These are phyloP conservation scores for Eilema caniola DNA, from an alignment of 2,888 invertebrate species.

Conservation along the genomic window DNA sequence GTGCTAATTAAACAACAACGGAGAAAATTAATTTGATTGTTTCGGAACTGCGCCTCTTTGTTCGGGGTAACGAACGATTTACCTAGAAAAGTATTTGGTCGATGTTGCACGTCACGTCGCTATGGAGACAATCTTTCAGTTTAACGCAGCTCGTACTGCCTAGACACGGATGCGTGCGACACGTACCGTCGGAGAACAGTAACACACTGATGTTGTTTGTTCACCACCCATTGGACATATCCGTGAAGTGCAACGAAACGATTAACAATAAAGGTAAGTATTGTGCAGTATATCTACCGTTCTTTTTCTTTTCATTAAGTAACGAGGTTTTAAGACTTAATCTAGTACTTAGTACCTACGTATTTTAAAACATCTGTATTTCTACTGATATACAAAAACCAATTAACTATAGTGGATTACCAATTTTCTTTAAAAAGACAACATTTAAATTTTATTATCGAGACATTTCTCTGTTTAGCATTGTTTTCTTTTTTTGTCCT, in stretches of 20 bases:
- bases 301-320: neutral
- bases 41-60: constrained; percentile 83
- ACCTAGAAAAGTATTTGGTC: constrained; percentile 76
- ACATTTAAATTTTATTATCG: neutral
- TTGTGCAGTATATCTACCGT: too few species aligned
- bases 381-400: neutral
- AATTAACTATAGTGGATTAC: too few species aligned
- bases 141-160: constrained; percentile 64
- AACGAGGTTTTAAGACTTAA: neutral
- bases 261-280: too few species aligned
- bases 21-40: constrained; percentile 86
- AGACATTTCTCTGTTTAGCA: neutral
- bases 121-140: constrained; percentile 58
- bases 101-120: constrained; percentile 63
- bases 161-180: constrained; percentile 56
- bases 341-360: neutral
- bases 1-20: constrained; percentile 86
- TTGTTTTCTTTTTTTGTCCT: neutral
- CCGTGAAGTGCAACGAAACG: neutral
- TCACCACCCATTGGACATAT: constrained; percentile 17
- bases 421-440: neutral
- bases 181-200: constrained; percentile 66
- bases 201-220: constrained; percentile 62
- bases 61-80: constrained; percentile 74
- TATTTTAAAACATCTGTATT: neutral